Percentiles rank a stretch among this genome's conserved stretches.
Evolutionary conservation across 2,888 invertebrate genomes (phyloP).

Genomic region (Drosophila anceps): DNA sequence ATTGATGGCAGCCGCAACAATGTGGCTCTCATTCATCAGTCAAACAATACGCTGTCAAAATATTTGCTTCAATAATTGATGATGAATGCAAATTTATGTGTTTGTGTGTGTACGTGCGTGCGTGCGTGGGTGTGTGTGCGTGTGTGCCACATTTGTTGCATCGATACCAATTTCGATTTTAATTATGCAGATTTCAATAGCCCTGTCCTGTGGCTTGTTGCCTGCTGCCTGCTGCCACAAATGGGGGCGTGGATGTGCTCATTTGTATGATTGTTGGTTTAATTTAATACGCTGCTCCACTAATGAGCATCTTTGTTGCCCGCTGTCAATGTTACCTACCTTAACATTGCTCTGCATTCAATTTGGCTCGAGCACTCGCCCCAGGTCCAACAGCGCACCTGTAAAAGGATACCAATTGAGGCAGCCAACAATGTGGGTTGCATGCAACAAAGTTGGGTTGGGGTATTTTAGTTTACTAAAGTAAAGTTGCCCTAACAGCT

Average conservation of each 20-base stretch:
- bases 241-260: neutral
- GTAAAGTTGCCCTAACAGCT: neutral
- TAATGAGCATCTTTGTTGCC: constrained; percentile 30
- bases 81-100: constrained; percentile 29
- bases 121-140: neutral
- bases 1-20: constrained; percentile 46
- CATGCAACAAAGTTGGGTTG: neutral
- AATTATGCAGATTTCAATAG: constrained; percentile 47
- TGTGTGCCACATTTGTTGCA: constrained; percentile 23
- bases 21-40: constrained; percentile 54
- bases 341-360: constrained; percentile 8
- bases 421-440: constrained; percentile 12
- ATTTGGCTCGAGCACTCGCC: neutral
- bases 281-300: constrained; percentile 9
- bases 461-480: neutral
- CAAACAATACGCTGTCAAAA: constrained; percentile 62
- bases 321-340: constrained; percentile 5
- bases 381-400: neutral
- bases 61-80: constrained; percentile 61
- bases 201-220: neutral
- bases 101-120: neutral
- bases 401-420: neutral
- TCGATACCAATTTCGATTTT: constrained; percentile 48
- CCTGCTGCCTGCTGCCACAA: neutral
- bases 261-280: constrained; percentile 10